Evolutionary conservation across 2,888 invertebrate species (phyloP).

Genomic region (Suillia variegata): DNA sequence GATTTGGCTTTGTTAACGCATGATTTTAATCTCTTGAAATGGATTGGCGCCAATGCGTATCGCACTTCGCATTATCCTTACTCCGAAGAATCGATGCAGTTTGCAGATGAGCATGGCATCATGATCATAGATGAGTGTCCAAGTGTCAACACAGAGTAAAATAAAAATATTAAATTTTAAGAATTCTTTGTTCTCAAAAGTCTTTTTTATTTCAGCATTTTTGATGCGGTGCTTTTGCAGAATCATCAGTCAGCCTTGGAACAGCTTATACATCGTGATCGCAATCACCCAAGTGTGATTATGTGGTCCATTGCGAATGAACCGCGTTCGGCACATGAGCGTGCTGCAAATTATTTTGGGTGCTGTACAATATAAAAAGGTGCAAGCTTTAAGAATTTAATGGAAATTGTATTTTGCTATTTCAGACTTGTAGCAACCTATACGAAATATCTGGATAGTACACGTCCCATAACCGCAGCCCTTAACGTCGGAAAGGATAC

Average conservation of each 20-base stretch:
- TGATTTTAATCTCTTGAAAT: conserved; percentile 91
- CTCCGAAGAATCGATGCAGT: conserved; percentile 94
- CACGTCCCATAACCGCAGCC: conserved; percentile 86
- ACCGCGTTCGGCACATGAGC: conserved; percentile 72
- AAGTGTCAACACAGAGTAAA: conserved; percentile 85
- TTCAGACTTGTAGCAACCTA: conserved; percentile 73
- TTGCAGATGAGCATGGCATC: conserved; percentile 90
- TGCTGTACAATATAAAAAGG: conserved; percentile 50
- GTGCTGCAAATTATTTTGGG: conserved; percentile 81
- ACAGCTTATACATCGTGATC: conserved; percentile 87
- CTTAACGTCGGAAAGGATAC: conserved; percentile 66
- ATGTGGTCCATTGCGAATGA: conserved; percentile 98
- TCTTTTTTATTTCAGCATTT: conserved; percentile 64
- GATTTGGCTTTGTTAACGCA: conserved; percentile 85
- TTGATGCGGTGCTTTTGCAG: conserved; percentile 69
- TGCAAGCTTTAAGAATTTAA: conserved; percentile 26
- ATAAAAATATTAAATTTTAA: conserved; percentile 4
- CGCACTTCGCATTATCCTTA: conserved; percentile 98
- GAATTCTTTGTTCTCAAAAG: conserved; percentile 4
- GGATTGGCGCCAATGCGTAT: conserved; percentile 95
- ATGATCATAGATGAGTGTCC: conserved; percentile 96
- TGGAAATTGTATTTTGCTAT: neutral
- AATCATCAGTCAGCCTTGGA: conserved; percentile 85
- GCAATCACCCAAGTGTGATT: conserved; percentile 91
- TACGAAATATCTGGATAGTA: conserved; percentile 76